Percentiles rank a stretch among this genome's conserved stretches.
phyloP scores from a whole-genome alignment of 2,113 vertebrate genomes.

The Bagarius yarrelli region DNA sequence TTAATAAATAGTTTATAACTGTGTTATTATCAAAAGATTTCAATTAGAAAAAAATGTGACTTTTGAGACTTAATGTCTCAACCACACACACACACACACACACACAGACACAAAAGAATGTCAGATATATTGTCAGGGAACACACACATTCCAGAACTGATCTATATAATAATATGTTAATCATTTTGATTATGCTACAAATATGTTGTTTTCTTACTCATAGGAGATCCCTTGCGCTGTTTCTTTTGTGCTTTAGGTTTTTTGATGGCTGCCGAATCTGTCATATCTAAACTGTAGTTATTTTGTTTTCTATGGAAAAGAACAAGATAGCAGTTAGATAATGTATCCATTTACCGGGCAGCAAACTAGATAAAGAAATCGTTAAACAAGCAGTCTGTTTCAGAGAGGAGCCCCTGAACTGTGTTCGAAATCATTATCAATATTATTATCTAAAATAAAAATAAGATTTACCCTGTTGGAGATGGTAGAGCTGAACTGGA shows the following conservation, averaged over 20 bases:
- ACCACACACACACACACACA: too few species aligned
- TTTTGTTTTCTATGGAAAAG: background rate
- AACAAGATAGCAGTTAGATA: background rate
- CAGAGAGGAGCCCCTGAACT: background rate
- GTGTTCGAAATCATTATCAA: background rate
- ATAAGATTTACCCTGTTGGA: constrained; percentile 54
- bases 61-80: background rate
- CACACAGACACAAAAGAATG: background rate
- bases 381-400: background rate
- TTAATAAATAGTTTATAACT: too few species aligned
- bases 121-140: background rate
- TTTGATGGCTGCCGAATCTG: constrained; percentile 55
- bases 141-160: background rate
- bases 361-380: background rate
- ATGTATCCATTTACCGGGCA: background rate
- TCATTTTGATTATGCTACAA: background rate
- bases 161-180: background rate
- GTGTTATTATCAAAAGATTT: too few species aligned
- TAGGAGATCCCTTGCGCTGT: constrained; percentile 63
- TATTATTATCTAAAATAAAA: background rate
- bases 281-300: constrained; percentile 26
- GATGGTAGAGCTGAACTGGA: constrained; percentile 1
- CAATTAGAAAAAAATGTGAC: too few species aligned
- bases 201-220: constrained; percentile 62
- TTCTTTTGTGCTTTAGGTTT: constrained; percentile 60